Evolutionary conservation across 2,888 invertebrate genomes (phyloP), one percentile per base, ranked within the genome.

Genomic region (Mechanitis mazaeus): DNA sequence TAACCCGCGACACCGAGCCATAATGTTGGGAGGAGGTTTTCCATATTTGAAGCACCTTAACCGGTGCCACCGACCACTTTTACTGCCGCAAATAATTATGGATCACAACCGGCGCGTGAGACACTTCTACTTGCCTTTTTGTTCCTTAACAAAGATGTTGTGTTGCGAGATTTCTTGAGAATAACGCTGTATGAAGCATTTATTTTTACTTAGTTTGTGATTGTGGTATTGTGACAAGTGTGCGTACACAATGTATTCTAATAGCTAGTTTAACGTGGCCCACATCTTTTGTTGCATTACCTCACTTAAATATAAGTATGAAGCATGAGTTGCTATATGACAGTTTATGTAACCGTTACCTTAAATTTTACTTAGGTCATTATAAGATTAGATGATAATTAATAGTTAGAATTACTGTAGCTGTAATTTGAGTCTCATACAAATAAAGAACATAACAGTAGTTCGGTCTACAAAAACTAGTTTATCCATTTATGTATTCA

Each of bases 401-500:
- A 20, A 20, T 20, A 20, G 20, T 20, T 20, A 20, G 20, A 20
- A 20, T 20, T 20, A 20, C 20, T 20, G 20, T 20, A 20, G 20
- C 20, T 20, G 20, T 20, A 20, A 20, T 20, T 20, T 20, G 20
- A 20, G 20, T 20, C 20, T 20, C 20, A 20, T 20, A 42, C 9
- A 42, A 42, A 42, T 42, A 42, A 42, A 42, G 9, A 42, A 47
- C 55, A 60, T 59, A 64, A 61, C 58, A 58, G 63, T 54, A 58
- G 57, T 47, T 56, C 12, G 59, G 54, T 9, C 50, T 50, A 54
- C 69, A 83, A 84, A 82, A 84, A 81, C 76, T 70, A 70, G 73
- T 72, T 71, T 65, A 72, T 68, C 78, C 78, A 78, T 83, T 77
- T 77, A 75, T 73, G 75, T 65, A 67, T 64, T 70, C 68, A 68